Evolutionary conservation across 2,888 invertebrate species (phyloP), one percentile per base, ranked within the genome.

Genomic region (Xestia ashworthii): DNA sequence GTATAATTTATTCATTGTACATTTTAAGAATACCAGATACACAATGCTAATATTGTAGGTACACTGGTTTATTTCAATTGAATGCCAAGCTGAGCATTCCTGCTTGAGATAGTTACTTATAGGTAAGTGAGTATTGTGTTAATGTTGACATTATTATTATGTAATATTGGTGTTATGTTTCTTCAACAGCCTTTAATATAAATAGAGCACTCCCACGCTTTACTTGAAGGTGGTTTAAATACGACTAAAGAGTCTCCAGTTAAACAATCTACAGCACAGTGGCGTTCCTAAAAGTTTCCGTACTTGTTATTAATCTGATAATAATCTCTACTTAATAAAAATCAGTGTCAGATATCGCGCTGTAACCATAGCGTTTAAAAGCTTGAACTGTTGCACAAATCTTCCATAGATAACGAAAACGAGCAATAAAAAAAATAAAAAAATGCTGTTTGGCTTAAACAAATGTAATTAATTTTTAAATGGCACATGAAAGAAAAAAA

Each of bases 11-110:
- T 48, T 50, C 74, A 69, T 68, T 69, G 71, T 64, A 83, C 78
- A 80, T 83, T 87, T 87, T 86, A 86, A 86, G 81, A 88, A 87
- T 87, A 62, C 75, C 77, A 60, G 69, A 69, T 77, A 80, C 48
- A 80, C 79, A 86, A 86, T 86, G 76, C 75, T 72, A 82, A 80
- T 78, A 76, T 69, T 65, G 66, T 76, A 50, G 16, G 58, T 60
- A 76, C 76, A 86, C 80, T 80, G 68, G 87, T 86, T 87, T 82
- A 70, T 76, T 80, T 78, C 71, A 78, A 83, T 85, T 83, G 77
- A 83, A 79, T 85, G 71, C 72, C 58, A 6, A 64, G 46, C 72
- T 69, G 22, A 46, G 75, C 74, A 85, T 85, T 85, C 80, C 60
- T 78, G 69, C 38, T 64, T 53, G 67, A 53, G 38, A 67, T 14